Conservation (phyloP, 2,113 vertebrate species). For the Turnix velox region DNA sequence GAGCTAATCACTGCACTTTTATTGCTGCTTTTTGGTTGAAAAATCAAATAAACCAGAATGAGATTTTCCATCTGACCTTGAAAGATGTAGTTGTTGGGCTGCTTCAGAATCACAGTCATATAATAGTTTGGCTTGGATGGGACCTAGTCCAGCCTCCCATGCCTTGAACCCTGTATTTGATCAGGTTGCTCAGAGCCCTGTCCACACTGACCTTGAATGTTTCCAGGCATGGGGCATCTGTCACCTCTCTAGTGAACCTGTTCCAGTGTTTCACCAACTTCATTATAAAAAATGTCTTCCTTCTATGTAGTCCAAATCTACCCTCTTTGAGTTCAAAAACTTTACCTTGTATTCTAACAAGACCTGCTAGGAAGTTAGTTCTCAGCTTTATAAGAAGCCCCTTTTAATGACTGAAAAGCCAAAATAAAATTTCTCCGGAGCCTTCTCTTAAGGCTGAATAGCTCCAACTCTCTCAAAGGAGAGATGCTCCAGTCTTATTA, state of each 20-base stretch:
- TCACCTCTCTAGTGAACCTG: neutral
- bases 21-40: neutral
- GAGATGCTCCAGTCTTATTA: neutral
- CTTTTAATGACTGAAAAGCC: neutral
- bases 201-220: neutral
- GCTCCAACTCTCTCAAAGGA: neutral
- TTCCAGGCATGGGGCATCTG: neutral
- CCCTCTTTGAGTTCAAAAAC: neutral
- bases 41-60: neutral
- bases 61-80: neutral
- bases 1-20: neutral
- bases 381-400: neutral
- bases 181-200: neutral
- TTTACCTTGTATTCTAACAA: neutral
- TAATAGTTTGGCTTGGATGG: neutral
- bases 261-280: neutral
- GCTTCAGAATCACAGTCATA: neutral
- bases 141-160: neutral
- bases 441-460: neutral
- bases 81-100: neutral
- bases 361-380: neutral
- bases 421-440: neutral
- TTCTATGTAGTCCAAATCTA: neutral
- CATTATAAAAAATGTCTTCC: neutral
- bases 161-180: neutral